Evolutionary conservation across 2,888 invertebrate genomes (phyloP), one percentile per base, ranked within the genome.

Genomic region (Cataglyphis cursor): DNA sequence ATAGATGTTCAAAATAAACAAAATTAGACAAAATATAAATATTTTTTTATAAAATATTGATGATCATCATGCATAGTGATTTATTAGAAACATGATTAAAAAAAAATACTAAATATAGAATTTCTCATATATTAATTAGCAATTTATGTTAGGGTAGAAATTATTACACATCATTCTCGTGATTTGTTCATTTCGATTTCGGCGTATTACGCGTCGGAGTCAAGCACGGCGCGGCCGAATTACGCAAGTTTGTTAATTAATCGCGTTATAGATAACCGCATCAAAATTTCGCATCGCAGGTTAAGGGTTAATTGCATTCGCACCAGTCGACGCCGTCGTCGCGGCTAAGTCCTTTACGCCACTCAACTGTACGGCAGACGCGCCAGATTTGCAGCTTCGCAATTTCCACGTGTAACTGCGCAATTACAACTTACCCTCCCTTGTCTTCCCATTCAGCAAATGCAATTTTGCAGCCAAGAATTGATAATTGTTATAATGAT

Each of bases 241-340:
- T 83, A 70, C 61, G 88, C 90, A 85, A 88, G 89, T 89, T 90
- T 81, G 89, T 89, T 89, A 83, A 89, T 90, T 89, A 87, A 90
- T 86, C 85, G 85, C 88, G 87, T 90, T 89, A 90, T 84, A 90
- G 86, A 83, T 75, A 83, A 87, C 90, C 84, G 85, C 89, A 83
- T 88, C 87, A 89, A 89, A 89, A 89, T 90, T 90, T 89, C 89
- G 84, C 89, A 88, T 89, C 84, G 90, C 89, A 87, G 86, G 89
- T 89, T 89, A 90, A 89, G 90, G 89, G 90, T 89, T 89, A 90
- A 89, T 89, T 89, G 89, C 89, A 89, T 89, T 89, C 90, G 90
- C 90, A 84, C 85, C 85, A 90, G 90, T 90, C 88, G 88, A 84
- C 90, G 85, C 80, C 85, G 85, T 59, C 86, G 82, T 85, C 82